Percentiles rank a stretch among this genome's conserved stretches.
Evolutionary conservation across 2,888 invertebrate genomes (phyloP).

Genomic region (Steinernema hermaphroditum): DNA sequence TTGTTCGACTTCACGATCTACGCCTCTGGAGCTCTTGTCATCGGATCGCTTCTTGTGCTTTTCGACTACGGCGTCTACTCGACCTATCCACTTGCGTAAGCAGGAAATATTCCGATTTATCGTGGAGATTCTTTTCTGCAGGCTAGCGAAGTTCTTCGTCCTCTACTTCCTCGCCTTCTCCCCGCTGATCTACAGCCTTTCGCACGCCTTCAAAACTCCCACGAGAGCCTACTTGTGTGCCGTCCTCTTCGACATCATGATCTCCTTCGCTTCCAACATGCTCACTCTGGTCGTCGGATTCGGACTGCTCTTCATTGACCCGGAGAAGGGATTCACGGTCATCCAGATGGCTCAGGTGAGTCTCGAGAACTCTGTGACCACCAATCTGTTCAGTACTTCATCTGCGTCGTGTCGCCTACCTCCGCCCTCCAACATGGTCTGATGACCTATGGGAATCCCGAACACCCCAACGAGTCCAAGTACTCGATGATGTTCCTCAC

Average conservation of each 20-base stretch:
- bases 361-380: too few species aligned
- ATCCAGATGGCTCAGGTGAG: neutral
- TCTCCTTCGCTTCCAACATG: slow-evolving; percentile 36
- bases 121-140: slow-evolving; percentile 41
- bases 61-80: slow-evolving; percentile 40
- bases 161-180: slow-evolving; percentile 57
- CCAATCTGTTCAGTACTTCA: slow-evolving; percentile 2
- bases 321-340: slow-evolving; percentile 16
- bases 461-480: slow-evolving; percentile 30
- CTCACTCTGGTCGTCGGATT: slow-evolving; percentile 36
- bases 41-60: slow-evolving; percentile 42
- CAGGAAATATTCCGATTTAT: neutral
- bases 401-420: neutral
- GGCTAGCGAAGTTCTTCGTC: slow-evolving; percentile 53
- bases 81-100: slow-evolving; percentile 34
- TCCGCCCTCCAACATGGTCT: neutral
- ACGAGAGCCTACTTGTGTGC: slow-evolving; percentile 46
- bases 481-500: slow-evolving; percentile 47
- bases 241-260: slow-evolving; percentile 36
- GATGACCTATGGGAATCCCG: neutral
- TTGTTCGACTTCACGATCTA: slow-evolving; percentile 53
- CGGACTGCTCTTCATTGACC: slow-evolving; percentile 29
- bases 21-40: slow-evolving; percentile 43
- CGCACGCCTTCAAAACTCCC: slow-evolving; percentile 58
- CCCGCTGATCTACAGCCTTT: slow-evolving; percentile 57